Evolutionary conservation across 1,140 invertebrate genomes (phyloP).

Genomic region (Neocloeon triangulifer): DNA sequence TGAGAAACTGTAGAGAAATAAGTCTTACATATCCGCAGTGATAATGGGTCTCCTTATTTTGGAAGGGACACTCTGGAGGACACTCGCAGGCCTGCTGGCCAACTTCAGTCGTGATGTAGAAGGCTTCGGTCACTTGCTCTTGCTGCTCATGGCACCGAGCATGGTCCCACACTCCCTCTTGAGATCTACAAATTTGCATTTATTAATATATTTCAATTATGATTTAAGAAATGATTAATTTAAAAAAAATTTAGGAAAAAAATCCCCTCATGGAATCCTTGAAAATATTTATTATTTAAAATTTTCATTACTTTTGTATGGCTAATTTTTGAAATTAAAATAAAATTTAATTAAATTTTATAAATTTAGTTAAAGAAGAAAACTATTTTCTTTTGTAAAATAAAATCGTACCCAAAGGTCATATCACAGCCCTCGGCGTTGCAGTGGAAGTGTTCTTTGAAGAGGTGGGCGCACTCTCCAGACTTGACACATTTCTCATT

Average conservation of each 20-base stretch:
- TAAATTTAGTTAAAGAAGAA: no score
- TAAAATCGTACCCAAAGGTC: slow-evolving; percentile 41
- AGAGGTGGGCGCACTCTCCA: slow-evolving; percentile 41
- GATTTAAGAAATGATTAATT: no score
- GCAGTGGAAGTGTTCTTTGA: slow-evolving; percentile 62
- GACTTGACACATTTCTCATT: slow-evolving; percentile 28
- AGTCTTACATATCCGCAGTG: slow-evolving; percentile 53
- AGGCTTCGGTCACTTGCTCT: slow-evolving; percentile 59
- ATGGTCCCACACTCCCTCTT: slow-evolving; percentile 62
- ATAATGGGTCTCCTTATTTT: slow-evolving; percentile 59
- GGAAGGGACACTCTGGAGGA: slow-evolving; percentile 42
- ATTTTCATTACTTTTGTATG: neutral
- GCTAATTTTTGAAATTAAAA: neutral
- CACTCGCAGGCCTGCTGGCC: slow-evolving; percentile 32
- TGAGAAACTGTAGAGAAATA: slow-evolving; percentile 1
- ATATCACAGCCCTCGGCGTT: slow-evolving; percentile 37
- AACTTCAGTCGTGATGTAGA: slow-evolving; percentile 35
- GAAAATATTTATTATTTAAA: neutral
- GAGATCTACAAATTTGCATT: slow-evolving; percentile 26
- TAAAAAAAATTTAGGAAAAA: no score
- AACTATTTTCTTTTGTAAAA: no score
- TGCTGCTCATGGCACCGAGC: slow-evolving; percentile 69
- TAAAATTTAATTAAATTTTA: no score
- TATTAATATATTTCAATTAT: slow-evolving; percentile 4
- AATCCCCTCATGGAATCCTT: no score